Base-by-base conservation (phyloP, 2,113 vertebrate species). In the Myiagra hebetior region DNA sequence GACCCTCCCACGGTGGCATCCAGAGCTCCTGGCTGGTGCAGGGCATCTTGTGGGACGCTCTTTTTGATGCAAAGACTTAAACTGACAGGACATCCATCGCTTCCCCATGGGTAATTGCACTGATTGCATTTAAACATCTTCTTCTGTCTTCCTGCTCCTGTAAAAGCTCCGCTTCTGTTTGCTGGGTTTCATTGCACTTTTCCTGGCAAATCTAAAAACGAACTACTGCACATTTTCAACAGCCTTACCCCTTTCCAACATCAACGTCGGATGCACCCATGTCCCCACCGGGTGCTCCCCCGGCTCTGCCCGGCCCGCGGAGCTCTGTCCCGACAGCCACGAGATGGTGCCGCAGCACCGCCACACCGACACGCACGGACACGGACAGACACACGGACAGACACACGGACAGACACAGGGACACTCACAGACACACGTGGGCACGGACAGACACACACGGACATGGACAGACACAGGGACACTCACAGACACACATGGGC, bases 211-310 rank as follows among this genome's bases (percentile, higher is more conserved):
- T 44, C 69, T 8, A 47, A 26, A 44, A 59, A 7, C 27, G 10
- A 80, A 30, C 23, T 46, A 11, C 6, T 15, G 42, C 35, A 11
- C 4, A 0, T 62, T 56, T 88, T 56, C 31, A 64, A 18, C 53
- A 76, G 39, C 35, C 69, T 56, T 35, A 59, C 30, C 33, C 44
- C 7, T 46, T 81, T n/a, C 33, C 69, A 55, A 0, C 1, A 4
- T 11, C 68, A n/a, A 0, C 4, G 6, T 15, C 2, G 0, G 2
- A 7, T 1, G 1, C 6, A 5, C 2, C 47, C 50, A 12, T 4
- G 59, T 86, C 41, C 41, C 30, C 2, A 0, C 56, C 2, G 2
- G 6, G 42, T 5, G 41, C 33, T 46, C 12, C 9, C 31, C 47
- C 33, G 7, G 57, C 46, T 21, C 24, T 21, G 27, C 53, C 28